phyloP scores from a whole-genome alignment of 2,113 vertebrate species.

The Rhinopomastus cyanomelas region DNA sequence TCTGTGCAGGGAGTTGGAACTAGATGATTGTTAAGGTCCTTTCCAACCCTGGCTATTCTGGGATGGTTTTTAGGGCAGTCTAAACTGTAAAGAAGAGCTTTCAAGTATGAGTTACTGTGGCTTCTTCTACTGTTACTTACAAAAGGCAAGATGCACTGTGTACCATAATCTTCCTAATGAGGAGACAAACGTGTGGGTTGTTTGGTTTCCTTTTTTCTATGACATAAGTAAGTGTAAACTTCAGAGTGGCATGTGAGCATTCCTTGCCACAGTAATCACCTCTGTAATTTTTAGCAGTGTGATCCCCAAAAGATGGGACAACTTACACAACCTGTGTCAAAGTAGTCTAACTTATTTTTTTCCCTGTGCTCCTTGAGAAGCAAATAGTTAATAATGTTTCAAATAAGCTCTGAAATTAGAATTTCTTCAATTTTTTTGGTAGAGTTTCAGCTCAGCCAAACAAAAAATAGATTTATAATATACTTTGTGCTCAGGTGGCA shows the following conservation, averaged over 20 bases:
- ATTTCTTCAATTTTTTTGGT: too few relatives aligned
- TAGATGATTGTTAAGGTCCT: too few relatives aligned
- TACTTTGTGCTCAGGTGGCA: too few relatives aligned
- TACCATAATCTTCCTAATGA: background rate
- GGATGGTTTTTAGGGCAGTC: background rate
- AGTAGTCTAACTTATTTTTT: background rate
- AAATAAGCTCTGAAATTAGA: background rate
- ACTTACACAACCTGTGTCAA: background rate
- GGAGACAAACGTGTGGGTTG: too few relatives aligned
- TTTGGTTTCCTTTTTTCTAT: background rate
- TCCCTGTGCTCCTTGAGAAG: background rate
- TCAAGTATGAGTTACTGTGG: background rate
- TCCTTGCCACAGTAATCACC: background rate
- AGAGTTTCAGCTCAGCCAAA: background rate
- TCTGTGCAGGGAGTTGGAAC: too few relatives aligned
- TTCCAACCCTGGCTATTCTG: too few relatives aligned
- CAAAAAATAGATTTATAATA: too few relatives aligned
- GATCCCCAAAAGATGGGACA: background rate
- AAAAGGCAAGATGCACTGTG: background rate
- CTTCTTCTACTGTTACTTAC: background rate
- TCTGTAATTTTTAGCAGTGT: background rate
- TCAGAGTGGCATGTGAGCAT: background rate
- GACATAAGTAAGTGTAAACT: background rate
- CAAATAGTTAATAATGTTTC: background rate
- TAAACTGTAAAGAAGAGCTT: background rate